Conservation (phyloP, 2,113 vertebrate genomes). For the Hyla sarda region DNA sequence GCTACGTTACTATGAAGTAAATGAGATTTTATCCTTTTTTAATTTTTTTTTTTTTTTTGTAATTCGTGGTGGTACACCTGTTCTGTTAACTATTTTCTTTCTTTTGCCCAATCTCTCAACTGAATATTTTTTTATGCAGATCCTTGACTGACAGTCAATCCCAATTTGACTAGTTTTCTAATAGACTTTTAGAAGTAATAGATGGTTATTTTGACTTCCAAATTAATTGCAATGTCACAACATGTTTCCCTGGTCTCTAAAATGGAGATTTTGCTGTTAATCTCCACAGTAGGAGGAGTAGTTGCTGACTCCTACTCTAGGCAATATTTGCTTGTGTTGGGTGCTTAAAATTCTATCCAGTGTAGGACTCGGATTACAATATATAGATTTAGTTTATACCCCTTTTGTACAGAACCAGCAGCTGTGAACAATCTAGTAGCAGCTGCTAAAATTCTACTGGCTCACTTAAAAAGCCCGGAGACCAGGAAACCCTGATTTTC, state of each 20-base stretch:
- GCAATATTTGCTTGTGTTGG: slow-evolving; percentile 44
- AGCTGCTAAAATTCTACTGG: slow-evolving; percentile 59
- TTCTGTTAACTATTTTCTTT: no score
- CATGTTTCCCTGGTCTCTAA: neutral
- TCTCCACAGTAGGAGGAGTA: slow-evolving; percentile 28
- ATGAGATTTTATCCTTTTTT: no score
- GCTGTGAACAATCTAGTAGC: slow-evolving; percentile 58
- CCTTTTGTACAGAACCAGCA: slow-evolving; percentile 58
- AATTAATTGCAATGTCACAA: slow-evolving; percentile 1
- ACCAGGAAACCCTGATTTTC: slow-evolving; percentile 53
- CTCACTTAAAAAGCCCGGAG: slow-evolving; percentile 52
- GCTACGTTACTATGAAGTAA: no score
- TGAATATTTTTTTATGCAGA: no score
- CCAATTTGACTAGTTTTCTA: neutral
- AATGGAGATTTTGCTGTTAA: neutral
- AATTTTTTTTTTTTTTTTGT: no score
- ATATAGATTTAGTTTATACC: slow-evolving; percentile 60
- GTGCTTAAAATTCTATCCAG: slow-evolving; percentile 50
- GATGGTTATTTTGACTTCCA: neutral
- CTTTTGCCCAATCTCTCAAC: no score
- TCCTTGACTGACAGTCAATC: no score
- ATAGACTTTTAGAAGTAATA: neutral
- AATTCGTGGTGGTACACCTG: no score
- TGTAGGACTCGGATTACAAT: slow-evolving; percentile 58
- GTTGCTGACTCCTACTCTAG: slow-evolving; percentile 37